These are phyloP conservation scores for Coleophora flavipennella DNA, from an alignment of 2,888 invertebrate genomes.

Conservation along the genomic window DNA sequence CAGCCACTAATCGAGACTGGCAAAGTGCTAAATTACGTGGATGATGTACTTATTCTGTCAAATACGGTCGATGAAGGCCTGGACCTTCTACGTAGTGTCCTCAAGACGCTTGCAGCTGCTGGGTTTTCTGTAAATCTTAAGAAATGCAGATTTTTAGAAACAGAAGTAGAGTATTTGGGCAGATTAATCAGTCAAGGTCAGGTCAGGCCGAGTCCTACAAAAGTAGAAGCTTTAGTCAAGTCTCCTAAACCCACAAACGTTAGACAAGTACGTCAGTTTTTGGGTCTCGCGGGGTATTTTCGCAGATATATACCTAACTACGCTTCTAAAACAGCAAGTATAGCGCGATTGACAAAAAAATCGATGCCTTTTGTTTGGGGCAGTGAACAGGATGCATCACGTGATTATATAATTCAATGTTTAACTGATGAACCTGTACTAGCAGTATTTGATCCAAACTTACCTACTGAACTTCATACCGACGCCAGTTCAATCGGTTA, in stretches of 20 bases:
- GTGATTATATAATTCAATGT: conserved; percentile 6
- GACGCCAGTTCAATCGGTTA: not conserved
- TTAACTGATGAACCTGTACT: conserved; percentile 13
- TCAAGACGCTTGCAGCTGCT: conserved; percentile 5
- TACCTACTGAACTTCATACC: not conserved
- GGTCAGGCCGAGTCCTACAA: not conserved
- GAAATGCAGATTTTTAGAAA: conserved; percentile 5
- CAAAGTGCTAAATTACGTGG: conserved; percentile 15
- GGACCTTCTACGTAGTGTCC: conserved; percentile 8
- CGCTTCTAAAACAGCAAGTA: conserved; percentile 8
- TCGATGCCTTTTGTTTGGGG: conserved; percentile 8
- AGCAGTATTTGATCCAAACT: not conserved
- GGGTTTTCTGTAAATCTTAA: conserved; percentile 4
- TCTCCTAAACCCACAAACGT: not conserved
- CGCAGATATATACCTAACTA: conserved; percentile 6
- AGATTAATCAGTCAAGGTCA: conserved; percentile 1
- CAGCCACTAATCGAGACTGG: not conserved
- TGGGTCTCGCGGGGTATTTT: too few species aligned
- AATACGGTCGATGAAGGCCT: conserved; percentile 14
- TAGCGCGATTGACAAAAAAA: conserved; percentile 7
- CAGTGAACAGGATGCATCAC: conserved; percentile 4
- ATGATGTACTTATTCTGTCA: conserved; percentile 19
- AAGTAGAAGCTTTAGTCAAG: not conserved
- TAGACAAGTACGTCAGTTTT: conserved; percentile 2
- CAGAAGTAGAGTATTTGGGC: too few species aligned